These are phyloP conservation scores for Microctenopoma stevenorrisi DNA, from an alignment of 2,797 vertebrate species.

Conservation along the genomic window DNA sequence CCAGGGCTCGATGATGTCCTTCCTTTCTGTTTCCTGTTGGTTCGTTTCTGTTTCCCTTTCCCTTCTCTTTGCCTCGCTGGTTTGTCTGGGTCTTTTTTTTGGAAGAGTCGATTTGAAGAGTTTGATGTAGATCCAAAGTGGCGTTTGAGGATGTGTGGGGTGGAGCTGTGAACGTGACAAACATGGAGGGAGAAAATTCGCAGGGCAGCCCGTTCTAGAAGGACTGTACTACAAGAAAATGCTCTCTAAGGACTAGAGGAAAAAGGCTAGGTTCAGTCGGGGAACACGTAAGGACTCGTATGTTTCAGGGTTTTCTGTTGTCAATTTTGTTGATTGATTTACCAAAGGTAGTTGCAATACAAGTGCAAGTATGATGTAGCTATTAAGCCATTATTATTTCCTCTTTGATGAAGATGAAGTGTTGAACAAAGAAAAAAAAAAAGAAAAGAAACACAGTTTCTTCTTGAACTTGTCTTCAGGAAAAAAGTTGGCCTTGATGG, in stretches of 20 bases:
- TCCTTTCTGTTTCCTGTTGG: conserved; percentile 39
- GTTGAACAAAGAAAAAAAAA: conserved; percentile 58
- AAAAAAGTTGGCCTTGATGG: conserved; percentile 72
- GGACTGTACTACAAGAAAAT: conserved; percentile 32
- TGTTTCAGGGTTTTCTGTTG: conserved; percentile 73
- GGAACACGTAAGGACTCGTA: conserved; percentile 65
- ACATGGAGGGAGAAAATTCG: conserved; percentile 41
- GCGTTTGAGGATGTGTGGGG: conserved; percentile 84
- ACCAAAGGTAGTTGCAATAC: conserved; percentile 84
- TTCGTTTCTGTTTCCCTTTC: conserved; percentile 46
- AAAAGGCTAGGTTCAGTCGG: conserved; percentile 63
- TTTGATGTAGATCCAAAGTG: conserved; percentile 81
- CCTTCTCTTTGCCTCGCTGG: conserved; percentile 68
- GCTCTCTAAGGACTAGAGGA: conserved; percentile 60
- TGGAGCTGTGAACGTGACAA: conserved; percentile 84
- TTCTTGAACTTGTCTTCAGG: conserved; percentile 77
- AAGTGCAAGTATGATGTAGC: conserved; percentile 79
- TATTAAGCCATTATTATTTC: conserved; percentile 80
- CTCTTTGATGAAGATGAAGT: conserved; percentile 77
- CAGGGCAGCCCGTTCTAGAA: conserved; percentile 37
- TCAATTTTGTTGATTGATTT: conserved; percentile 79
- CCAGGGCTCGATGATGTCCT: conserved; percentile 55
- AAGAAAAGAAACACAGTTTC: conserved; percentile 56
- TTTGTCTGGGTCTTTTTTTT: conserved; percentile 70
- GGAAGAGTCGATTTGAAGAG: conserved; percentile 76